phyloP scores from a whole-genome alignment of 2,888 invertebrate species.

The Ormyrus labotus region DNA sequence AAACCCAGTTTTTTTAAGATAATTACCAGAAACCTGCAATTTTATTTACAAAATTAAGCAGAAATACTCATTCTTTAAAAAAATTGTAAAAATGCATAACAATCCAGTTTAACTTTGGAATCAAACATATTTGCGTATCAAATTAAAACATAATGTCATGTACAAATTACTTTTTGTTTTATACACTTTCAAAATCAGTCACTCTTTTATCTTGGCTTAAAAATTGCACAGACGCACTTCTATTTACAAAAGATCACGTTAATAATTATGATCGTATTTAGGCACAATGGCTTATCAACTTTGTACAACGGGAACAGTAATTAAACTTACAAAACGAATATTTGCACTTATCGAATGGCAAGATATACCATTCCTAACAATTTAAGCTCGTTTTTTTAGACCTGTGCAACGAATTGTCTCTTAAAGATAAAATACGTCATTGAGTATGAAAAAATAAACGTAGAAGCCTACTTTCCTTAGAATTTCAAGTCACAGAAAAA shows the following conservation, averaged over 20 bases:
- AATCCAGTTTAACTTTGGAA: constrained; percentile 24
- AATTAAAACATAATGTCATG: constrained; percentile 56
- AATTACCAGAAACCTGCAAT: background rate
- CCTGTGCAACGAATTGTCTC: background rate
- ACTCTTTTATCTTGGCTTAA: constrained; percentile 5
- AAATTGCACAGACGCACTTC: constrained; percentile 39
- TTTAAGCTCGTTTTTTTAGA: constrained; percentile 31
- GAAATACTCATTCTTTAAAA: background rate
- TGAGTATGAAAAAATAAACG: background rate
- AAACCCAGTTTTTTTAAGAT: background rate
- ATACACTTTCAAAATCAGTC: constrained; percentile 35
- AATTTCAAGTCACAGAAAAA: background rate
- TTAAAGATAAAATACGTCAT: constrained; percentile 16
- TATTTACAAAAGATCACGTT: constrained; percentile 40
- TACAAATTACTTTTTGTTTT: constrained; percentile 44
- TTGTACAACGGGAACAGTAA: constrained; percentile 62
- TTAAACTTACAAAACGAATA: constrained; percentile 57
- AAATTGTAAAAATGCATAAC: constrained; percentile 24
- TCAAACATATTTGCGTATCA: constrained; percentile 15
- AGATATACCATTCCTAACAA: constrained; percentile 10
- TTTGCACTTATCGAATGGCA: constrained; percentile 62
- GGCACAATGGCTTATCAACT: constrained; percentile 65
- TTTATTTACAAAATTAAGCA: background rate
- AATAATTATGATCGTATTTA: constrained; percentile 51
- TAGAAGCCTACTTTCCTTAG: background rate